phyloP scores from a whole-genome alignment of 2,888 invertebrate genomes.

The Chesias legatella region DNA sequence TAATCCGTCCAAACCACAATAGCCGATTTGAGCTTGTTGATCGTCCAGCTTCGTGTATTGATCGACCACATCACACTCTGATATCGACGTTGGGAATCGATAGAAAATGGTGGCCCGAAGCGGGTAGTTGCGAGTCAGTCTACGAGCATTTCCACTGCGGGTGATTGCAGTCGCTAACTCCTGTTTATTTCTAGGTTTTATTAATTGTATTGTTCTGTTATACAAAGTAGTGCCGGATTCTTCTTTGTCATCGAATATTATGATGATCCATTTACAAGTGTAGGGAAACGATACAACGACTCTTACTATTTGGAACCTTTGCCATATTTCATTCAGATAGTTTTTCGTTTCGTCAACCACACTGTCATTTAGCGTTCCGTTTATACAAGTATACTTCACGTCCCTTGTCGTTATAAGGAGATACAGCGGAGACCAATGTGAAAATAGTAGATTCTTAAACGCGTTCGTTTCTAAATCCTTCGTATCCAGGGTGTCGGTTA shows the following conservation, averaged over 20 bases:
- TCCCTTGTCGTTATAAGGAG: slow-evolving; percentile 35
- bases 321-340: slow-evolving; percentile 47
- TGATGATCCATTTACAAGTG: slow-evolving; percentile 36
- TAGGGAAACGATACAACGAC: slow-evolving; percentile 41
- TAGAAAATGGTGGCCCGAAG: slow-evolving; percentile 41
- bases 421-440: slow-evolving; percentile 37
- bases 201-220: slow-evolving; percentile 41
- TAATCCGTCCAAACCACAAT: slow-evolving; percentile 51
- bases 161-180: slow-evolving; percentile 19
- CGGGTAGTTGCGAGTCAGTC: slow-evolving; percentile 41
- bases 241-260: slow-evolving; percentile 37
- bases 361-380: slow-evolving; percentile 30
- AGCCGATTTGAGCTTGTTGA: slow-evolving; percentile 29
- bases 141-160: slow-evolving; percentile 16
- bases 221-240: slow-evolving; percentile 28
- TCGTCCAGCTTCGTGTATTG: slow-evolving; percentile 33
- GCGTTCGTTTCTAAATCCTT: slow-evolving; percentile 7
- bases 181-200: slow-evolving; percentile 22
- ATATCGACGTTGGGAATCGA: slow-evolving; percentile 49
- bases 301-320: slow-evolving; percentile 31
- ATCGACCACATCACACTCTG: slow-evolving; percentile 34
- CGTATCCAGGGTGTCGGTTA: slow-evolving; percentile 8
- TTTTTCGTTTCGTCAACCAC: slow-evolving; percentile 29
- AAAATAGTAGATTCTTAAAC: slow-evolving; percentile 16
- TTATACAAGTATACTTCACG: slow-evolving; percentile 31